These are phyloP conservation scores for Romanomermis culicivorax DNA, from an alignment of 2,888 invertebrate species.

Conservation along the genomic window DNA sequence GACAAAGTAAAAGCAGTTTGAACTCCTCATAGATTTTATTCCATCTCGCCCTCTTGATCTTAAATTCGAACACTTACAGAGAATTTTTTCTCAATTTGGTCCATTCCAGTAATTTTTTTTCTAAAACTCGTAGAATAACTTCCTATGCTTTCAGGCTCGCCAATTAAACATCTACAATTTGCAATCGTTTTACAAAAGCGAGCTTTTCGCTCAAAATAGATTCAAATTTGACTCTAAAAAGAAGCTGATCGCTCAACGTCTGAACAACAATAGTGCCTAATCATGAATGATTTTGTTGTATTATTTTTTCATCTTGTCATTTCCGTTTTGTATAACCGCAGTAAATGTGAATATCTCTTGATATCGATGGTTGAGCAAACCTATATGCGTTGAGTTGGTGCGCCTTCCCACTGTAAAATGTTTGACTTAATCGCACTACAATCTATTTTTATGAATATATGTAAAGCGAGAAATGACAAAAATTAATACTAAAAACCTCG, in stretches of 20 bases:
- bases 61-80: background rate
- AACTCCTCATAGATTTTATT: conserved; percentile 2
- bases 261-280: no score
- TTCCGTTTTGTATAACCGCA: background rate
- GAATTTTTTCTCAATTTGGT: no score
- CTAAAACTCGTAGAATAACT: background rate
- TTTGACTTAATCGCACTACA: no score
- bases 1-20: conserved; percentile 50
- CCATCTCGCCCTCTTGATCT: background rate
- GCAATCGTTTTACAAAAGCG: conserved; percentile 70
- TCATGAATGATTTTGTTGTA: background rate
- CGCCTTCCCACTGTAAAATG: no score
- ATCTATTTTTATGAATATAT: no score
- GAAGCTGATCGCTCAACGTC: conserved; percentile 55
- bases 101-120: no score
- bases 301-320: background rate
- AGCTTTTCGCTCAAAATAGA: conserved; percentile 64
- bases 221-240: conserved; percentile 62
- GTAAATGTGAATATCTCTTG: background rate
- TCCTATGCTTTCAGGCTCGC: conserved; percentile 47
- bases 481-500: no score
- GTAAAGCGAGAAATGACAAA: no score
- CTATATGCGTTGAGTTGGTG: no score
- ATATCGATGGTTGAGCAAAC: no score
- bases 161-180: conserved; percentile 72